Conservation (phyloP, 2,797 vertebrate genomes). For the Mycteria americana region DNA sequence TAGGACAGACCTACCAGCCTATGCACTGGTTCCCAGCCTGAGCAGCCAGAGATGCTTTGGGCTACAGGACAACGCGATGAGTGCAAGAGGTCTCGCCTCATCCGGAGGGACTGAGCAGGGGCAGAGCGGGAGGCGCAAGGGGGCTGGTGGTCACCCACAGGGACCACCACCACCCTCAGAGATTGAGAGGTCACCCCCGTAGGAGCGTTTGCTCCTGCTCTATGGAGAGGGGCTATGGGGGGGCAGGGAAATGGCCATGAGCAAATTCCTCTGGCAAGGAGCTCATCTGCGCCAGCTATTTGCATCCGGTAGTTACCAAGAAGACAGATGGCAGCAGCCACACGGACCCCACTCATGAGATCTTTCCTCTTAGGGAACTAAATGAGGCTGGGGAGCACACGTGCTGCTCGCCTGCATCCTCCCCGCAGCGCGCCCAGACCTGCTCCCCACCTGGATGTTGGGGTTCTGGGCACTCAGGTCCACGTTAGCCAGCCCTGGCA, state of each 20-base stretch:
- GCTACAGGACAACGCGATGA: neutral
- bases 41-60: neutral
- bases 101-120: neutral
- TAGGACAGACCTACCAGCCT: neutral
- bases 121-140: neutral
- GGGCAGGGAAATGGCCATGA: neutral
- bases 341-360: rapidly evolving
- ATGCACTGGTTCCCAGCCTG: neutral
- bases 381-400: neutral
- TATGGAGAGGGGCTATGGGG: neutral
- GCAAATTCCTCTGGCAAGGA: neutral
- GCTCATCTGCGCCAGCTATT: neutral
- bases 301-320: neutral
- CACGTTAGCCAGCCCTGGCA: conserved; percentile 83
- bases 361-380: neutral
- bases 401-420: rapidly evolving
- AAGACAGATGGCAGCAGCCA: neutral
- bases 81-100: rapidly evolving
- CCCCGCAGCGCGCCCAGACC: rapidly evolving
- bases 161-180: neutral
- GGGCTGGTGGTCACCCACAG: neutral
- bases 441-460: conserved; percentile 85
- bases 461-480: conserved; percentile 88
- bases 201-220: neutral
- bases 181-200: neutral